Conservation (phyloP, 2,888 invertebrate species). For the Mimachlamys varia region DNA sequence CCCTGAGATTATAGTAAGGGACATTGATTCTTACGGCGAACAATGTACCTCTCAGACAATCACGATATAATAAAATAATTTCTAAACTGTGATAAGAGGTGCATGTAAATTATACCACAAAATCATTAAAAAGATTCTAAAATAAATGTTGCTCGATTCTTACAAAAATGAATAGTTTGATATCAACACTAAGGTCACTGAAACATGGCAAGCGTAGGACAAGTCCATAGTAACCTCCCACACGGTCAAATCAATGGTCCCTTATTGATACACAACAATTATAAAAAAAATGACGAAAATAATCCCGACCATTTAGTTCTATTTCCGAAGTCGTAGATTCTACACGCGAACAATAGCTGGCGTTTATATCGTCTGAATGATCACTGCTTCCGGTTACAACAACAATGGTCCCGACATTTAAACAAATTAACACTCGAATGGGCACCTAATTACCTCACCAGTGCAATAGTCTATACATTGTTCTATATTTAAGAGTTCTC, state of each 20-base stretch:
- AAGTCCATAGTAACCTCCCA: neutral
- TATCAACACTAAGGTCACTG: too few relatives aligned
- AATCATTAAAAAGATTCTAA: too few relatives aligned
- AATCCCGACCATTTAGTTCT: neutral
- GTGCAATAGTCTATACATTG: neutral
- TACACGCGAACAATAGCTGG: neutral
- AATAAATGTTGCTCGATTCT: too few relatives aligned
- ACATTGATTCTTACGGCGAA: too few relatives aligned
- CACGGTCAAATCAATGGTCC: neutral
- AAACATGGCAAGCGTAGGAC: too few relatives aligned
- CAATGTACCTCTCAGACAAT: too few relatives aligned
- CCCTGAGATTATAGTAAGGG: too few relatives aligned
- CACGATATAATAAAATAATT: too few relatives aligned
- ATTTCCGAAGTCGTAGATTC: constrained; percentile 31
- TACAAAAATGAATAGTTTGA: too few relatives aligned
- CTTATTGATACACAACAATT: neutral
- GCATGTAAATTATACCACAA: too few relatives aligned
- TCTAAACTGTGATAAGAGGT: too few relatives aligned
- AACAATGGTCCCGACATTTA: constrained; percentile 3
- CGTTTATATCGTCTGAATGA: constrained; percentile 14
- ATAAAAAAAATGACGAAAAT: constrained; percentile 2
- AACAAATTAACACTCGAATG: neutral
- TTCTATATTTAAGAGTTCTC: neutral
- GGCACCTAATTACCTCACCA: neutral
- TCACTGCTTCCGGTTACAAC: neutral